Conservation (phyloP, 2,797 vertebrate species). For the Sebastes reedi region DNA sequence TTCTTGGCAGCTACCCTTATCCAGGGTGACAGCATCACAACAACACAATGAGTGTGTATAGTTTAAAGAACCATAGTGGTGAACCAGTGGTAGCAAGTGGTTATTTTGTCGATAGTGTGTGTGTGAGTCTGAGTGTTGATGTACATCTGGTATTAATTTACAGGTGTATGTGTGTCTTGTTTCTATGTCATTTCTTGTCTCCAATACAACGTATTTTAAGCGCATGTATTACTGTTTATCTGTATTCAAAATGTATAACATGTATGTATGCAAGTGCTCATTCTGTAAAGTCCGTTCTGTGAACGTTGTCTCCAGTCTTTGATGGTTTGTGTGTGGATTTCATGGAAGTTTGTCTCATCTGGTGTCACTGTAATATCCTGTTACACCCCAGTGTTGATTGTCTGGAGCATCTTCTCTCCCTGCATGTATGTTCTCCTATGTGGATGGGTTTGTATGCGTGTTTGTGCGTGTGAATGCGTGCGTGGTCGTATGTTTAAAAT, state of each 20-base stretch:
- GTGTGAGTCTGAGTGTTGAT: conserved; percentile 49
- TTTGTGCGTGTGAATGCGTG: conserved; percentile 5
- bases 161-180: conserved; percentile 35
- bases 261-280: conserved; percentile 32
- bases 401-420: conserved; percentile 52
- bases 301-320: conserved; percentile 43
- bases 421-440: conserved; percentile 64
- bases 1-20: conserved; percentile 72
- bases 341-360: conserved; percentile 40
- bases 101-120: conserved; percentile 58
- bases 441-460: conserved; percentile 45
- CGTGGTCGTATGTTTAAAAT: conserved; percentile 38
- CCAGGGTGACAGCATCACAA: conserved; percentile 68
- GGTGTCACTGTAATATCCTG: conserved; percentile 26
- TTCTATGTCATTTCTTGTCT: conserved; percentile 28
- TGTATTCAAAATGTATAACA: conserved; percentile 30
- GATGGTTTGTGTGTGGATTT: conserved; percentile 49
- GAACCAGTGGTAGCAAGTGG: conserved; percentile 60
- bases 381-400: conserved; percentile 33
- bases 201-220: conserved; percentile 1
- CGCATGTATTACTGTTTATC: conserved; percentile 49
- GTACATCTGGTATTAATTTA: conserved; percentile 38
- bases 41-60: conserved; percentile 65
- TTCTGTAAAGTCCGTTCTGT: conserved; percentile 13
- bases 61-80: conserved; percentile 58